Conservation (phyloP, 2,888 invertebrate genomes). For the Nomada hirtipes region DNA sequence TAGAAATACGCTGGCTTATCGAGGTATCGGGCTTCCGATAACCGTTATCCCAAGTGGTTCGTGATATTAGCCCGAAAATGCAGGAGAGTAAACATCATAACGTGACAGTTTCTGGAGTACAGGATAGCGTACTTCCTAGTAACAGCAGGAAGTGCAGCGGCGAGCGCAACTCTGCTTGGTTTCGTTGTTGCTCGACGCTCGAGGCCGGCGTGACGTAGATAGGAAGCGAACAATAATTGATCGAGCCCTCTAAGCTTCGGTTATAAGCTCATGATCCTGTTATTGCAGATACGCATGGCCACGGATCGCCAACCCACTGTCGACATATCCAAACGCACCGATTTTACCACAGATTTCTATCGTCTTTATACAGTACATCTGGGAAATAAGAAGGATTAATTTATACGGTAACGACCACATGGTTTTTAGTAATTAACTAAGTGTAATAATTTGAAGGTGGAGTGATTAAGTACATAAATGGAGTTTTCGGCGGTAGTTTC, state of each 20-base stretch:
- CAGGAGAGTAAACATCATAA: conserved; percentile 38
- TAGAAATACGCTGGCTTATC: conserved; percentile 31
- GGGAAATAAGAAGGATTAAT: not conserved
- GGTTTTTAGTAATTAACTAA: too few relatives aligned
- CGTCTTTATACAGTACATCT: not conserved
- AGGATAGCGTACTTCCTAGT: conserved; percentile 55
- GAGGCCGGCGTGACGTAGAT: conserved; percentile 75
- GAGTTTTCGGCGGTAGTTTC: too few relatives aligned
- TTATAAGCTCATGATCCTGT: conserved; percentile 81
- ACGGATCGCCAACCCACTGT: conserved; percentile 50
- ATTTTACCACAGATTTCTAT: conserved; percentile 60
- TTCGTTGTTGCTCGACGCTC: conserved; percentile 64
- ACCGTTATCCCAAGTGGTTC: conserved; percentile 40
- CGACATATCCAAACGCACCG: conserved; percentile 62
- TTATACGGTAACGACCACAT: not conserved
- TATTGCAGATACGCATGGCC: conserved; percentile 77
- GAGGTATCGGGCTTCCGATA: conserved; percentile 19
- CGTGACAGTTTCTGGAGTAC: conserved; percentile 43
- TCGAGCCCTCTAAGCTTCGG: conserved; percentile 79
- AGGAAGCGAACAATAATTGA: conserved; percentile 80
- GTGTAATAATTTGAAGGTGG: too few relatives aligned
- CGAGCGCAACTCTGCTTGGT: conserved; percentile 51
- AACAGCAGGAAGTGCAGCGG: conserved; percentile 56
- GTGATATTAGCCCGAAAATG: conserved; percentile 49
- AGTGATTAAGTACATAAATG: too few relatives aligned